Conservation (phyloP, 2,797 vertebrate species). For the Mareca strepera region DNA sequence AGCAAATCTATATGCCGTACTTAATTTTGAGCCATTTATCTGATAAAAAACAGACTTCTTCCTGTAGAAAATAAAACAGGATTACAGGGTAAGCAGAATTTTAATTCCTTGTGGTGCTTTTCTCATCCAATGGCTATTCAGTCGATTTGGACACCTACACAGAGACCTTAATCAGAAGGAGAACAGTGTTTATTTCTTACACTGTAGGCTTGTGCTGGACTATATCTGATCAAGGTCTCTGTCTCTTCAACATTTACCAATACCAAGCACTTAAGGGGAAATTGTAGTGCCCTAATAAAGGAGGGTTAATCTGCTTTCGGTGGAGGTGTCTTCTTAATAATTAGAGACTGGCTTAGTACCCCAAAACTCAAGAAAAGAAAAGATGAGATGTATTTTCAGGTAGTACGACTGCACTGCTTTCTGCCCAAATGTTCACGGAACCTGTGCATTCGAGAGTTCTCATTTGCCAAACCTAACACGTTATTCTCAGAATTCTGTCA, state of each 20-base stretch:
- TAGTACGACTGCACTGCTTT: neutral
- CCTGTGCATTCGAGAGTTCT: neutral
- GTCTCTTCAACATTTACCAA: neutral
- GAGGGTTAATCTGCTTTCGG: neutral
- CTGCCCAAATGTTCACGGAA: neutral
- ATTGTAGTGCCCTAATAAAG: neutral
- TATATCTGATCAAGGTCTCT: neutral
- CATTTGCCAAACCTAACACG: neutral
- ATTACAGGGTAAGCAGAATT: conserved; percentile 25
- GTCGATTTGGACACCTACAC: neutral
- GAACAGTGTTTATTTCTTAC: neutral
- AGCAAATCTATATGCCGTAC: conserved; percentile 43
- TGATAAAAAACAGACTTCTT: conserved; percentile 53
- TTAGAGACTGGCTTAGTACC: neutral
- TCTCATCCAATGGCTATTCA: conserved; percentile 18
- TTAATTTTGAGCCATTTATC: conserved; percentile 65
- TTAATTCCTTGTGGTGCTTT: conserved; percentile 64
- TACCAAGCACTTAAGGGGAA: neutral
- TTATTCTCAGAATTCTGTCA: neutral
- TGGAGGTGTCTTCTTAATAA: neutral
- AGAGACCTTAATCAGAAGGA: neutral
- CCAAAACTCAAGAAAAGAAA: neutral
- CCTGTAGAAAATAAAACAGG: conserved; percentile 18
- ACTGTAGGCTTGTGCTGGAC: neutral
- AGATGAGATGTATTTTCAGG: neutral